phyloP scores from a whole-genome alignment of 2,113 vertebrate genomes.

The Condylura cristata region DNA sequence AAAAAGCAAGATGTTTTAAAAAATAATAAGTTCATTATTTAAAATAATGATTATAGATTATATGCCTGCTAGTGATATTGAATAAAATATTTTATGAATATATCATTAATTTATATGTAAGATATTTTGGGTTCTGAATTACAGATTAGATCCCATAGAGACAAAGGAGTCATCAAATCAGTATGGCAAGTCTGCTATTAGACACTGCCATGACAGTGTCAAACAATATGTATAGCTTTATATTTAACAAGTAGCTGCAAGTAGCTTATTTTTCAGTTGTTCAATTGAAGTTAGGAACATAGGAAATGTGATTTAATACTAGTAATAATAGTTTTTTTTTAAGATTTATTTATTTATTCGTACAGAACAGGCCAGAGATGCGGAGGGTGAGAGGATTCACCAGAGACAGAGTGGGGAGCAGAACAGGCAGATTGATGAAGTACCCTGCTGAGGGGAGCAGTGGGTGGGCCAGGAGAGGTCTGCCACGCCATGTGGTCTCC shows the following conservation, averaged over 20 bases:
- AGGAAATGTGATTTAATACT: background rate
- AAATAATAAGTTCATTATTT: background rate
- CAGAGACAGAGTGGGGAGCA: too few species aligned
- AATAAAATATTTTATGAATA: background rate
- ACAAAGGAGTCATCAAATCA: background rate
- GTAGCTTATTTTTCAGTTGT: background rate
- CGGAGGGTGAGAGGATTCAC: too few species aligned
- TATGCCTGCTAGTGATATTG: background rate
- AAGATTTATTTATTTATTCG: too few species aligned
- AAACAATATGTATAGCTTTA: background rate
- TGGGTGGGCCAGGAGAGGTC: too few species aligned
- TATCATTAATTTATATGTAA: background rate
- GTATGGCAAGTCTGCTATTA: background rate
- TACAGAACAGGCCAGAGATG: too few species aligned
- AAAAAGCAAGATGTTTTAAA: too few species aligned
- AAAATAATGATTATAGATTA: background rate
- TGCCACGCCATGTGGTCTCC: too few species aligned
- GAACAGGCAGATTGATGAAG: too few species aligned
- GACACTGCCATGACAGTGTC: background rate
- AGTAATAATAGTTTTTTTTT: too few species aligned
- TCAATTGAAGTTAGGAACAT: background rate
- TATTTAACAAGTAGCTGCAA: background rate
- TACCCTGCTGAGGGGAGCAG: too few species aligned
- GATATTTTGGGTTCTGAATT: constrained; percentile 19
- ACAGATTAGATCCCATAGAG: background rate